phyloP scores from a whole-genome alignment of 2,113 vertebrate genomes.

The Puma concolor region DNA sequence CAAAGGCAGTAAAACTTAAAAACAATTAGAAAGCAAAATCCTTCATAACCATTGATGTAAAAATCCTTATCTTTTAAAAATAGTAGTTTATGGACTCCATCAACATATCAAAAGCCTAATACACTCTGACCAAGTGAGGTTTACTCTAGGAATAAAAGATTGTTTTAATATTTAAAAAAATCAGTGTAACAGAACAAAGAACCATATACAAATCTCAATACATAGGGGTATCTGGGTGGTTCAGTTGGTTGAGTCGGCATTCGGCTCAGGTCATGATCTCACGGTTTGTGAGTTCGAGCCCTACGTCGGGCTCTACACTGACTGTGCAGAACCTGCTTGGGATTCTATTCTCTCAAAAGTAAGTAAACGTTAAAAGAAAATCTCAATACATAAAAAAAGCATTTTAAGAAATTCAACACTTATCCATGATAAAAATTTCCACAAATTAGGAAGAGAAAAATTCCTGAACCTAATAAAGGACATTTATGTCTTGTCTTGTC shows the following conservation, averaged over 20 bases:
- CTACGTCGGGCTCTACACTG: no score
- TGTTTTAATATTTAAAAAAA: neutral
- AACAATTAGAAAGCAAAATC: neutral
- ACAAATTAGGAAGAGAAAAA: constrained; percentile 1
- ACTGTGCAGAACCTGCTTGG: no score
- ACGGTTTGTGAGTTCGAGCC: no score
- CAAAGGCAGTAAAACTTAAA: neutral
- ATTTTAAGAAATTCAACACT: neutral
- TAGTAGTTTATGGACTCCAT: neutral
- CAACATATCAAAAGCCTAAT: neutral
- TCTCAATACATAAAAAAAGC: neutral
- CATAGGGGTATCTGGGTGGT: neutral
- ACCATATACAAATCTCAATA: neutral
- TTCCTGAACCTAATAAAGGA: neutral
- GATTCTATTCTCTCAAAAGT: no score
- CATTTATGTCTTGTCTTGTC: neutral
- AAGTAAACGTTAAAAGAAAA: neutral
- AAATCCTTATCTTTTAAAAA: constrained; percentile 35
- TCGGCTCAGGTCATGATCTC: no score
- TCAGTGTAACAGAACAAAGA: neutral
- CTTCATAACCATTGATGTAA: neutral
- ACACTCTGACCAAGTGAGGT: neutral
- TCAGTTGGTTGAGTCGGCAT: no score
- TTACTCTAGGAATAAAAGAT: neutral
- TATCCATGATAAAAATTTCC: neutral